Conservation (phyloP, 2,888 invertebrate genomes). For the Omphaloscelis lunosa region DNA sequence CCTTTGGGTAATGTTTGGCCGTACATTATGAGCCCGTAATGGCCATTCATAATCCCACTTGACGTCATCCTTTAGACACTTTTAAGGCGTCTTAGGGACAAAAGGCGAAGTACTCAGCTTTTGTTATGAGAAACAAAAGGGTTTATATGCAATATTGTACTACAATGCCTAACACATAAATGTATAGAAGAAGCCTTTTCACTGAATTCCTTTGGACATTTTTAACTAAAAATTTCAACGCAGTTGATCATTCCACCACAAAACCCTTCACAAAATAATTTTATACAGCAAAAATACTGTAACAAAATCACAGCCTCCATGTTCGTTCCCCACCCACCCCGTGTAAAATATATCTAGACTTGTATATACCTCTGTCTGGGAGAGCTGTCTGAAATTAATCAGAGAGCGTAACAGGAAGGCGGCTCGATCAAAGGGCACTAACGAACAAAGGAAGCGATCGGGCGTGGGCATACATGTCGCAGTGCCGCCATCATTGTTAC, state of each 20-base stretch:
- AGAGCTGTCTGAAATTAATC: constrained; percentile 65
- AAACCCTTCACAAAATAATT: constrained; percentile 26
- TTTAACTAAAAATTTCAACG: neutral
- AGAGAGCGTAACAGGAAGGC: constrained; percentile 67
- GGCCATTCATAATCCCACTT: constrained; percentile 24
- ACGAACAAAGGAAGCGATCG: constrained; percentile 68
- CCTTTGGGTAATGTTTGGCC: neutral
- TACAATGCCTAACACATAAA: neutral
- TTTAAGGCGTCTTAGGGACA: neutral
- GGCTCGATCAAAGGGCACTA: constrained; percentile 66
- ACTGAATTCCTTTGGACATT: neutral
- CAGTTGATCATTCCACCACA: neutral
- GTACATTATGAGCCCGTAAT: neutral
- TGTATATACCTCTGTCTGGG: constrained; percentile 58
- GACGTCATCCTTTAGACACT: constrained; percentile 21
- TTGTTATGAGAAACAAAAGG: neutral
- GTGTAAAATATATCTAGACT: constrained; percentile 50
- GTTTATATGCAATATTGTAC: neutral
- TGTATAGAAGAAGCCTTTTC: neutral
- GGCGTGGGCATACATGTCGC: constrained; percentile 61
- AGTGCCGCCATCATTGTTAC: constrained; percentile 45
- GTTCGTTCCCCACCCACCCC: constrained; percentile 8
- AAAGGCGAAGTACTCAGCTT: neutral
- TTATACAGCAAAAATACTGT: constrained; percentile 18
- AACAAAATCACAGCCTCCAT: constrained; percentile 33